Evolutionary conservation across 2,113 vertebrate species (phyloP), one percentile per base, ranked within the genome.

Genomic region (Cygnus atratus): DNA sequence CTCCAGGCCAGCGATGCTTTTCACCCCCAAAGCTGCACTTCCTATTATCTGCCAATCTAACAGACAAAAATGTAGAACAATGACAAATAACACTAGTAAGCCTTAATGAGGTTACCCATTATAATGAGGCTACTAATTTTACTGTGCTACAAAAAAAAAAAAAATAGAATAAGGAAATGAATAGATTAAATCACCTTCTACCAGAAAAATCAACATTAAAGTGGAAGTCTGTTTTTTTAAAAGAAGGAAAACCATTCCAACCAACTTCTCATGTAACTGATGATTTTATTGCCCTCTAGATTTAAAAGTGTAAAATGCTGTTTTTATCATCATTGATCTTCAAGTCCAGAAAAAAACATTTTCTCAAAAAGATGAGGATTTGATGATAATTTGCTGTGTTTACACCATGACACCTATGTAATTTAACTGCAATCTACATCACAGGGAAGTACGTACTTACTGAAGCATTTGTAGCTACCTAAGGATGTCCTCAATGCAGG

Each of bases 31-130:
- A 95, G 29, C 1, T 66, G 31, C 59, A 89, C 52, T 71, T 72
- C 28, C 66, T 86, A 43, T 90, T 74, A 87, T 63, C 91, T 65
- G 79, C 31, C 83, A 87, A 67, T 39, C 55, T 57, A 65, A 95
- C 52, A 84, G 73, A 84, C 22, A 92, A 91, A 94, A 97, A 79
- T 28, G 24, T 75, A 72, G 68, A 89, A 39, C 22, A 81, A 79
- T 21, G 48, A 62, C 58, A 58, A n/a, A 28, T 48, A 93, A 84
- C 33, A 33, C 63, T 68, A 62, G 39, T 43, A 43, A 90, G 37
- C 58, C 39, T 19, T 62, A 68, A 68, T 41, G 16, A 76, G 73
- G 54, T 50, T 59, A 68, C 71, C 87, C 61, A 88, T 73, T 96
- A 65, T 65, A 68, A 68, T 41, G 16, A 78, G 73, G 54, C 50